Evolutionary conservation across 2,797 vertebrate species (phyloP).

Genomic region (Tangara arthus): DNA sequence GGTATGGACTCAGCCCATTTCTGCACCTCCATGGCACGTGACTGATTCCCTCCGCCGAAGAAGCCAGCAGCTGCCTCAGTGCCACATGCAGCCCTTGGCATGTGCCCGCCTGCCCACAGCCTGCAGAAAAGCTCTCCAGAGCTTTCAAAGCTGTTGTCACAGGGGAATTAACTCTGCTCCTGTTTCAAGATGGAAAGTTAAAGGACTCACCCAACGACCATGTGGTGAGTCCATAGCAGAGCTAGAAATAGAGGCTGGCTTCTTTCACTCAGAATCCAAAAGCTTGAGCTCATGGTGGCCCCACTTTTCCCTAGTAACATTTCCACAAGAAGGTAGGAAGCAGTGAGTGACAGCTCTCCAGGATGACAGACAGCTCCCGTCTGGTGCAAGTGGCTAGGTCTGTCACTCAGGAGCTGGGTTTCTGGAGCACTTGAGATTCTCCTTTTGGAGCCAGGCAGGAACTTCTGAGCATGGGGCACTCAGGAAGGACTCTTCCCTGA

Average conservation of each 20-base stretch:
- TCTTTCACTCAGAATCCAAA: slow-evolving; percentile 5
- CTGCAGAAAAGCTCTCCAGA: not conserved
- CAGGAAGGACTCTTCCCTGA: slow-evolving; percentile 63
- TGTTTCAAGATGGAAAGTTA: slow-evolving; percentile 17
- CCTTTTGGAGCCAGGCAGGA: slow-evolving; percentile 48
- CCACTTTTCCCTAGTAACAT: slow-evolving; percentile 6
- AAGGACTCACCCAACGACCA: not conserved
- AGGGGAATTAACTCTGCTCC: not conserved
- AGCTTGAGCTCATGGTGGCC: slow-evolving; percentile 30
- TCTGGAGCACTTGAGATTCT: slow-evolving; percentile 62
- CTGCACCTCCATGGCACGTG: not conserved
- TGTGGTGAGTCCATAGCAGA: not conserved
- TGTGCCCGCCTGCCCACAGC: not conserved
- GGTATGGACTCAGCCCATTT: not conserved
- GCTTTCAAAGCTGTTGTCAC: not conserved
- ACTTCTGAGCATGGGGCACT: slow-evolving; percentile 2
- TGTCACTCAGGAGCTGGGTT: slow-evolving; percentile 54
- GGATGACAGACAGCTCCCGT: slow-evolving; percentile 41
- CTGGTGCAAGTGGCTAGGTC: slow-evolving; percentile 50
- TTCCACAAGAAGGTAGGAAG: slow-evolving; percentile 15
- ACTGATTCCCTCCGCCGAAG: not conserved
- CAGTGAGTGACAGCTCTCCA: slow-evolving; percentile 28
- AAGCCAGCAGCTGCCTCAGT: not conserved
- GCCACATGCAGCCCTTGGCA: not conserved
- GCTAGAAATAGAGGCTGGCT: slow-evolving; percentile 38